Evolutionary conservation across 2,113 vertebrate species (phyloP).

Genomic region (Axis porcinus): DNA sequence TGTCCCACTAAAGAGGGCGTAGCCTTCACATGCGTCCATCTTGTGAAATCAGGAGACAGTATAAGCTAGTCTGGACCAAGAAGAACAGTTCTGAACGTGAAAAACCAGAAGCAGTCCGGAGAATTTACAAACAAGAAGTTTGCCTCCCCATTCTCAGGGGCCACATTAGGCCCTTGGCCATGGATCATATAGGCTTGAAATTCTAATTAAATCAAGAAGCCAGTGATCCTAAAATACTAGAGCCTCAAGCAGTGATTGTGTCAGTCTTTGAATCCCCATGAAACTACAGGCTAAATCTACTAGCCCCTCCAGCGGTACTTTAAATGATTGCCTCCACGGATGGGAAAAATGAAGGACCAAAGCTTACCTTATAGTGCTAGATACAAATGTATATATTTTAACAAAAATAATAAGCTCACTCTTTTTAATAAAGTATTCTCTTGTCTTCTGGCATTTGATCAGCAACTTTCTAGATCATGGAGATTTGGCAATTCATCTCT

Average conservation of each 20-base stretch:
- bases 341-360: too few species aligned
- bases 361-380: neutral
- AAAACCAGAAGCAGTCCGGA: neutral
- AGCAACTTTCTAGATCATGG: neutral
- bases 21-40: neutral
- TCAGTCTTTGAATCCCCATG: neutral
- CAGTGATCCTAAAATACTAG: neutral
- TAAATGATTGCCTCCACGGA: neutral
- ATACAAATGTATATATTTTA: neutral
- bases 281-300: neutral
- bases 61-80: neutral
- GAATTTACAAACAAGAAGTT: neutral
- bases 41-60: neutral
- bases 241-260: neutral
- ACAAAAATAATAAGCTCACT: neutral
- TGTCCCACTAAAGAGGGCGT: rapidly evolving
- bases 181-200: neutral
- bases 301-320: neutral
- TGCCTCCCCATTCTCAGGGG: neutral
- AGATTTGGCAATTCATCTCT: neutral
- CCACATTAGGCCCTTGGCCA: neutral
- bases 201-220: neutral
- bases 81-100: neutral
- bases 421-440: neutral
- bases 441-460: neutral